Conservation (phyloP, 1,140 invertebrate genomes). For the Drosophila pectinifera region DNA sequence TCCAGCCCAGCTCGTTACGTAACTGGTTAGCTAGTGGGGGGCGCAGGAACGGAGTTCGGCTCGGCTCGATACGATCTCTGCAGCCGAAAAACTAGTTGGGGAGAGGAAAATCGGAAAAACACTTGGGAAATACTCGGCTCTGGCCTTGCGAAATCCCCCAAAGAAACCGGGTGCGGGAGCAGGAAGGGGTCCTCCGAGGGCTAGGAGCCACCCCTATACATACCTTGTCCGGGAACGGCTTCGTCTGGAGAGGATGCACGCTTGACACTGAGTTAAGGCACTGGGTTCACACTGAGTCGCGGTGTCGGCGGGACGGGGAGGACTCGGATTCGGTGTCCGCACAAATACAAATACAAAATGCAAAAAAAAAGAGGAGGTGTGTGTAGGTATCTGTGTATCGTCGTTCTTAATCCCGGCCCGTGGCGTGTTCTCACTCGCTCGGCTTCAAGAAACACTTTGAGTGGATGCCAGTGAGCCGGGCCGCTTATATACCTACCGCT, state of each 20-base stretch:
- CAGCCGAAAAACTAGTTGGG: conserved; percentile 13
- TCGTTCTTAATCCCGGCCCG: conserved; percentile 51
- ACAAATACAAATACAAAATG: conserved; percentile 41
- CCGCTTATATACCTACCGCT: conserved; percentile 50
- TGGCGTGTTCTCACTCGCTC: conserved; percentile 57
- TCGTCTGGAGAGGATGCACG: neutral
- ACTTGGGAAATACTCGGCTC: conserved; percentile 10
- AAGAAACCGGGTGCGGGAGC: too few species aligned
- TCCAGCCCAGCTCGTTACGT: neutral
- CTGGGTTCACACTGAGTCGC: conserved; percentile 8
- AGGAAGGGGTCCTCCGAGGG: too few species aligned
- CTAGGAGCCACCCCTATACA: too few species aligned
- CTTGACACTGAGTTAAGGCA: neutral
- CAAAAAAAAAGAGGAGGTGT: conserved; percentile 7
- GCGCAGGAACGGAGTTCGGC: conserved; percentile 3
- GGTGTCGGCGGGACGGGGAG: neutral
- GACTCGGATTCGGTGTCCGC: conserved; percentile 4
- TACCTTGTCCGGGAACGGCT: neutral
- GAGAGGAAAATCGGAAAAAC: conserved; percentile 8
- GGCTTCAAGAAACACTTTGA: conserved; percentile 66
- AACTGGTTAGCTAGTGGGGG: neutral
- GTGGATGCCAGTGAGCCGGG: conserved; percentile 46
- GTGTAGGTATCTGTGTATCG: conserved; percentile 5
- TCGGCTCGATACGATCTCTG: conserved; percentile 42
- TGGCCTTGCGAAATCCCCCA: too few species aligned